phyloP scores from a whole-genome alignment of 2,113 vertebrate genomes.

The Megaceryle torquata region DNA sequence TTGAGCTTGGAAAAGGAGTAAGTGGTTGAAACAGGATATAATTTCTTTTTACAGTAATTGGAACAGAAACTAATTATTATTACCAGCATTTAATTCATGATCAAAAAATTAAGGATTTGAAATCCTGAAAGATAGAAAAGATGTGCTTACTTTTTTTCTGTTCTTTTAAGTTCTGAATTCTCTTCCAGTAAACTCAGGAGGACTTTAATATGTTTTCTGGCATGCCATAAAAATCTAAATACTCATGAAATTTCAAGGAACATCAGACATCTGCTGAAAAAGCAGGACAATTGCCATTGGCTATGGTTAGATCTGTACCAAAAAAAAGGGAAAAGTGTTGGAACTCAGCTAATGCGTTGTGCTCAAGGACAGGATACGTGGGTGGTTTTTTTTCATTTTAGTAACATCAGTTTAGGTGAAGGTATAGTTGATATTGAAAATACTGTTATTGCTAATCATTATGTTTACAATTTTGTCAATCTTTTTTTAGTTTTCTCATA shows the following conservation, averaged over 20 bases:
- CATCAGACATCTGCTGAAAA: not conserved
- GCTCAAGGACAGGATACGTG: not conserved
- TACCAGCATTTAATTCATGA: not conserved
- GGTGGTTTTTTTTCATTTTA: not conserved
- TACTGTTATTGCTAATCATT: not conserved
- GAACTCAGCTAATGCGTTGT: not conserved
- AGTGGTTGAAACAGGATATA: not conserved
- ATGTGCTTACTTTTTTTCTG: not conserved
- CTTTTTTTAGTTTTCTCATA: constrained; percentile 78
- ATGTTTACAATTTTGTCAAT: not conserved
- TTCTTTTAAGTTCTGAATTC: not conserved
- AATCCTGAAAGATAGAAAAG: not conserved
- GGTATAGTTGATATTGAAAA: not conserved
- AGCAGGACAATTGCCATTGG: not conserved
- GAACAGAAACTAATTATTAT: not conserved
- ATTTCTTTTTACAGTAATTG: not conserved
- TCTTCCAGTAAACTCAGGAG: not conserved
- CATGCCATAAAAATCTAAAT: not conserved
- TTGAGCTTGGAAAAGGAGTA: not conserved
- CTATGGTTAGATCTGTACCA: not conserved
- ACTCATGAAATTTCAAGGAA: not conserved
- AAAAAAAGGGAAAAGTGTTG: not conserved
- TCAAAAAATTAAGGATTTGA: not conserved
- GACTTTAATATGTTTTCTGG: not conserved
- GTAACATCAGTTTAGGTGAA: not conserved